A percentile compares a stretch with the other conserved stretches of the same genome.
These are phyloP conservation scores for Melanotaenia trifasciata DNA, from an alignment of 2,797 vertebrate genomes.

Conservation along the genomic window DNA sequence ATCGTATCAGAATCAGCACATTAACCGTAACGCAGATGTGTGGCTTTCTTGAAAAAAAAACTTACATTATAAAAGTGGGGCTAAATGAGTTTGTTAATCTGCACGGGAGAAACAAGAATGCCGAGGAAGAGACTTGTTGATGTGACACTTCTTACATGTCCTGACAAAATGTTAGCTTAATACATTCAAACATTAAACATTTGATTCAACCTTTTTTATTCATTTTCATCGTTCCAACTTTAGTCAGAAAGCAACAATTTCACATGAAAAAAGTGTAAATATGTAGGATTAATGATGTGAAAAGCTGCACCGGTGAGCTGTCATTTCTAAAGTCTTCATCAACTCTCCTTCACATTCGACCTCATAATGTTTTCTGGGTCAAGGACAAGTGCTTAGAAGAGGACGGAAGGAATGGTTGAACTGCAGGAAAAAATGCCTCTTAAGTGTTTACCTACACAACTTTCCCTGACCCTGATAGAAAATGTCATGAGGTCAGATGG, in stretches of 20 bases:
- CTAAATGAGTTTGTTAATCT: not conserved
- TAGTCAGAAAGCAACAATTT: not conserved
- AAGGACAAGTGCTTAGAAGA: constrained; percentile 10
- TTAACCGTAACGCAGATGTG: not conserved
- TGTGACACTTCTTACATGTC: not conserved
- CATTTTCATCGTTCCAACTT: not conserved
- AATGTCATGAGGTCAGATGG: not conserved
- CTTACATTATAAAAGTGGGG: not conserved
- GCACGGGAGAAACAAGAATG: not conserved
- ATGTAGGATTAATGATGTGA: not conserved
- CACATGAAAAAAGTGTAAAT: not conserved
- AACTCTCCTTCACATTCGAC: constrained; percentile 11
- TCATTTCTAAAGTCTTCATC: not conserved
- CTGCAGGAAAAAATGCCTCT: not conserved
- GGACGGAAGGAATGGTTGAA: not conserved
- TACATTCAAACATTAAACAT: not conserved
- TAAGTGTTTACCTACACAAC: not conserved
- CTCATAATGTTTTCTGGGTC: constrained; percentile 11
- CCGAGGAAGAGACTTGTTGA: not conserved
- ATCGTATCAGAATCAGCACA: not conserved
- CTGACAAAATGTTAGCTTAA: not conserved
- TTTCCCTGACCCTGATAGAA: not conserved
- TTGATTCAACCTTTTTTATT: not conserved
- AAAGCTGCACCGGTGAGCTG: not conserved
- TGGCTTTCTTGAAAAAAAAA: constrained; percentile 7